Evolutionary conservation across 2,113 vertebrate species (phyloP).

Genomic region (Dasypus novemcinctus): DNA sequence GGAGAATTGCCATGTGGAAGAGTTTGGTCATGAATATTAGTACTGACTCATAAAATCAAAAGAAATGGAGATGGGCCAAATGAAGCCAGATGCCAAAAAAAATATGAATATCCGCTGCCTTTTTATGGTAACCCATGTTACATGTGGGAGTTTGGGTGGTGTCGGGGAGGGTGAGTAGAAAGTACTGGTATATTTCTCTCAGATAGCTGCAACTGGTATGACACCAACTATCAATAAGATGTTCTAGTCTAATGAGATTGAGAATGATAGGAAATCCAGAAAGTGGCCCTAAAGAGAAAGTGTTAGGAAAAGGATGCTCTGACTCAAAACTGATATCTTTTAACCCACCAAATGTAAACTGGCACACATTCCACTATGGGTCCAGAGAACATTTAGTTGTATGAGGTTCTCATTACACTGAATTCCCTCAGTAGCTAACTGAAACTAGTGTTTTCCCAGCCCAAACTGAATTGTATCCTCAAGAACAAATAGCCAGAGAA

Average conservation of each 20-base stretch:
- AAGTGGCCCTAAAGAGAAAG: background rate
- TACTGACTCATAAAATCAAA: background rate
- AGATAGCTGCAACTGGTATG: background rate
- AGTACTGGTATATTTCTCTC: background rate
- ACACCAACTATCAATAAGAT: no score
- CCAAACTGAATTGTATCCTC: background rate
- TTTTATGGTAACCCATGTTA: background rate
- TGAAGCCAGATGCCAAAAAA: background rate
- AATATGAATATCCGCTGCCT: background rate
- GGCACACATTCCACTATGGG: accelerated
- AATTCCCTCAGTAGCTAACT: background rate
- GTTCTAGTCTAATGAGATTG: background rate
- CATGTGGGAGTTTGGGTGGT: background rate
- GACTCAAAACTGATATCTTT: background rate
- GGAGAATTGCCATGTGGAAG: background rate
- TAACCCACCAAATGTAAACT: background rate
- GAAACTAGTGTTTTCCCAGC: background rate
- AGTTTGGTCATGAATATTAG: background rate
- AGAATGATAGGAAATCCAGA: background rate
- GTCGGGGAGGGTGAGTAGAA: background rate
- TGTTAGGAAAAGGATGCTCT: background rate
- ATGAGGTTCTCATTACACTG: background rate
- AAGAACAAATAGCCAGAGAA: background rate
- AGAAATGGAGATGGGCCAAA: background rate
- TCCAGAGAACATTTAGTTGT: background rate